A percentile compares a stretch with the other conserved stretches of the same genome.
phyloP scores from a whole-genome alignment of 2,113 vertebrate species.

The Gracilinanus agilis region DNA sequence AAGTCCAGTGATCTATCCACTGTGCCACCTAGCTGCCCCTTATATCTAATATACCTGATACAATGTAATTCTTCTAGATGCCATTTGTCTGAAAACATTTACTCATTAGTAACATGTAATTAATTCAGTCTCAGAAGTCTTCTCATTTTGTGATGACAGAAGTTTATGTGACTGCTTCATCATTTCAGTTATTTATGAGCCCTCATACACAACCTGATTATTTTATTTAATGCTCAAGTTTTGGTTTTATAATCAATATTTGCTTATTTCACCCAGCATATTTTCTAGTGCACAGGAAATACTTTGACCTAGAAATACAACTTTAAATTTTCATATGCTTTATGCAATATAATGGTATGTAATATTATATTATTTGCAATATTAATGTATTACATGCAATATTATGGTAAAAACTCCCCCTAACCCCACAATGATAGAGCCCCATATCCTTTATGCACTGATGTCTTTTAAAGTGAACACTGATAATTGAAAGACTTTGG shows the following conservation, averaged over 20 bases:
- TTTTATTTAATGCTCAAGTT: not conserved
- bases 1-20: not conserved
- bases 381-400: no score
- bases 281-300: not conserved
- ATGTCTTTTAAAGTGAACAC: not conserved
- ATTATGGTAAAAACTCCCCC: not conserved
- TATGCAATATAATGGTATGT: not conserved
- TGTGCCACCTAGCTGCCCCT: constrained; percentile 58
- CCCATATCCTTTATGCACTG: not conserved
- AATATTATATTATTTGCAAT: no score
- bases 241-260: not conserved
- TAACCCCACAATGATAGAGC: not conserved
- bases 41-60: constrained; percentile 46
- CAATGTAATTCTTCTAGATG: not conserved
- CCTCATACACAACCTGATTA: not conserved
- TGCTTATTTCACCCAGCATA: not conserved
- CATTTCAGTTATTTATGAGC: not conserved
- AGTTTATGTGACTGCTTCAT: not conserved
- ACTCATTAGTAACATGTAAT: constrained; percentile 1
- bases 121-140: not conserved
- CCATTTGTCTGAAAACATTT: constrained; percentile 1
- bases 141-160: not conserved
- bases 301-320: not conserved
- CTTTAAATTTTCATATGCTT: not conserved
- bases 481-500: not conserved